Conservation (phyloP, 2,888 invertebrate species). For the Pachliopta kotzebuea region DNA sequence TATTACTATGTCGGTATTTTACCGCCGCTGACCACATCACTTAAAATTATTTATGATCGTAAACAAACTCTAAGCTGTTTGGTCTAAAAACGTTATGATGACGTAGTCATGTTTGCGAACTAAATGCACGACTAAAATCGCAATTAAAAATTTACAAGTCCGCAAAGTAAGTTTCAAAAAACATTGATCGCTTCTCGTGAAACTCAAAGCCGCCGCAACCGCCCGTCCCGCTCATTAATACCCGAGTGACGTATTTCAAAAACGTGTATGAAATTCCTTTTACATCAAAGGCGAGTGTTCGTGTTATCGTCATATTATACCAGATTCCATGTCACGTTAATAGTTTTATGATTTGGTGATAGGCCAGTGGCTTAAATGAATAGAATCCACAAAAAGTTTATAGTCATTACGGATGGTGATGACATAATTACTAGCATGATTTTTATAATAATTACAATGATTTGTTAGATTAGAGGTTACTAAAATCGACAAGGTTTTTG, state of each 20-base stretch:
- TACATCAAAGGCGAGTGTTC: neutral
- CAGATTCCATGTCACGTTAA: neutral
- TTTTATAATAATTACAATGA: neutral
- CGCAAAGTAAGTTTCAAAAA: neutral
- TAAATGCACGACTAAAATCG: neutral
- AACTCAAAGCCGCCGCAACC: neutral
- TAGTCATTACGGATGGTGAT: no score
- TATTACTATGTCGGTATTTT: no score
- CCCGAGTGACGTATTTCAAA: neutral
- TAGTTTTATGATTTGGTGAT: neutral
- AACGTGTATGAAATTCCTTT: conserved; percentile 3
- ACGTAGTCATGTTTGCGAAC: neutral
- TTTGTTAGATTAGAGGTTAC: no score
- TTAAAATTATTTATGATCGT: neutral
- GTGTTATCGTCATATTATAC: neutral
- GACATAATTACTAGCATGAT: neutral
- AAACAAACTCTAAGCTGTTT: no score
- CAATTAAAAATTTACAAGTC: conserved; percentile 1
- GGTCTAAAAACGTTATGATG: no score
- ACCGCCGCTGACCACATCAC: neutral
- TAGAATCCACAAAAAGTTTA: neutral
- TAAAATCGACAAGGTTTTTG: no score
- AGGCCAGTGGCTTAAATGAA: neutral
- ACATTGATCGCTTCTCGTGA: conserved; percentile 1
- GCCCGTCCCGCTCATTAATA: neutral